Percentiles rank a stretch among this genome's conserved stretches.
phyloP scores from a whole-genome alignment of 2,113 vertebrate species.

The Misgurnus anguillicaudatus region DNA sequence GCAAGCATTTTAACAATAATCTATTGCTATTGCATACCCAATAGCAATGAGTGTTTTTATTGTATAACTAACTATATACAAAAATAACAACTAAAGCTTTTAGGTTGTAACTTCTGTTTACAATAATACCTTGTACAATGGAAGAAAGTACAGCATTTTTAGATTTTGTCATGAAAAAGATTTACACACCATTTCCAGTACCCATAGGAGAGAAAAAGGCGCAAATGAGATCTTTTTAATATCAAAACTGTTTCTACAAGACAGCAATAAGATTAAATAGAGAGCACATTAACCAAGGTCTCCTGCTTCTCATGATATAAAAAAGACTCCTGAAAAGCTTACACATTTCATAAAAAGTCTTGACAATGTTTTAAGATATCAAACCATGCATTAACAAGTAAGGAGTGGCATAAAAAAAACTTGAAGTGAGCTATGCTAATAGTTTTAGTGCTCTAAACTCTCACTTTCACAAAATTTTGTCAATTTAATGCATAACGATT shows the following conservation, averaged over 20 bases:
- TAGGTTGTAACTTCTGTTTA: background rate
- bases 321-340: background rate
- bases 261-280: background rate
- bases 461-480: too few relatives aligned
- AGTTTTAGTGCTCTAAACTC: too few relatives aligned
- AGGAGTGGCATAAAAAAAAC: too few relatives aligned
- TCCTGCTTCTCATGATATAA: background rate
- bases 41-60: background rate
- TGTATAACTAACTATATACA: background rate
- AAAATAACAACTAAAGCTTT: background rate
- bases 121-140: background rate
- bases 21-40: background rate
- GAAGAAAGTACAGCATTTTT: background rate
- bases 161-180: background rate
- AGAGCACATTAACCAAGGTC: background rate
- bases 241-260: background rate
- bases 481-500: too few relatives aligned
- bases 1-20: background rate
- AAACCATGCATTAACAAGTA: too few relatives aligned
- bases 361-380: too few relatives aligned
- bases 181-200: background rate
- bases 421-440: too few relatives aligned
- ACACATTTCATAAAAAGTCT: too few relatives aligned
- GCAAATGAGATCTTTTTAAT: background rate
- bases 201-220: background rate